Evolutionary conservation across 2,113 vertebrate species (phyloP), one percentile per base, ranked within the genome.

Genomic region (Danionella cerebrum): DNA sequence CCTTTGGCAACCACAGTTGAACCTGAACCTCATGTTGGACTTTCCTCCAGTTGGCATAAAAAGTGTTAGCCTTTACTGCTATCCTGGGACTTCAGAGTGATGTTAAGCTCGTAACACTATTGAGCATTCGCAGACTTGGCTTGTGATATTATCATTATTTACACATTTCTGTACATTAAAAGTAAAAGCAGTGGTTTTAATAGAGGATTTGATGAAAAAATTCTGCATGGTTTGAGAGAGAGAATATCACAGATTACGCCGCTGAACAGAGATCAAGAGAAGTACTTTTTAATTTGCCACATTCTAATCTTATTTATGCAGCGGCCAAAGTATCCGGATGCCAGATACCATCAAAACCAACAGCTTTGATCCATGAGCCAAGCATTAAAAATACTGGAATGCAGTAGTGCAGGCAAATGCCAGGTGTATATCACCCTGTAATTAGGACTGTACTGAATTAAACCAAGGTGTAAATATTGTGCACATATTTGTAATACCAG

Each of bases 331-430:
- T 67, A 65, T 76, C 57, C 58, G 48, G 54, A 67, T 85, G 85
- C 86, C 84, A 88, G 83, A 84, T 76, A 84, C 76, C 79, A 85
- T 87, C 79, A 85, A 82, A 87, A 82, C 60, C 83, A 79, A 64
- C 53, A 22, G 18, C 85, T 88, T 88, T 89, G 85, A 87, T 83
- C 77, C 74, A 64, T 11, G 7, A 66, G 84, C 87, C 86, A 87
- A 74, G 69, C 80, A 82, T 86, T 82, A 85, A 80, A 85, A 74
- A 85, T 76, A 75, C 51, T 78, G 83, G 76, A 85, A 87, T 82
- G 78, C 84, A 75, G 83, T 71, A 80, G 78, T 78, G 78, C 69
- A 70, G 71, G 70, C 73, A 9, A 69, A 59, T 77, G 79, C 86
- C 86, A 89, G 86, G 86, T 89, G 87, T 84, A 82, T 74, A 76